Evolutionary conservation across 64 coral and sea anemone genomes (phyloP), one percentile per base, ranked within the genome.

Genomic region (Cladopsammia gracilis): DNA sequence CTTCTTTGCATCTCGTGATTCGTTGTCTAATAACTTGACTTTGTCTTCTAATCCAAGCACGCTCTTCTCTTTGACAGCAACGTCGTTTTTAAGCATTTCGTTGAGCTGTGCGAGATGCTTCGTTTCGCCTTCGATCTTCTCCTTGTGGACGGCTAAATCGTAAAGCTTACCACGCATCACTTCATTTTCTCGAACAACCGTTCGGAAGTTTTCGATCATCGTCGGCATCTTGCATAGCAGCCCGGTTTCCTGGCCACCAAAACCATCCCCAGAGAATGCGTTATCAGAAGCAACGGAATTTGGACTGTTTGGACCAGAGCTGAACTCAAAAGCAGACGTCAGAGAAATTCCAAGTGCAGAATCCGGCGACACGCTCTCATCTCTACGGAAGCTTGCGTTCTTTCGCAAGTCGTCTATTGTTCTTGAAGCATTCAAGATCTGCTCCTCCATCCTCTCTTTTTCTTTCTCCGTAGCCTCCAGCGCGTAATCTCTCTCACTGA

Each of bases 361-460:
- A 34, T 98, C 96, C 12, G 92, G 92, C 3, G 96, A 98, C 9
- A 82, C 8, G 46, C 96, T 98, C 54, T 82, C 50, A 23, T 94
- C 93, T n/a, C 50, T 19, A 8, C 81, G 88, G n/a, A 75, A 58
- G 8, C 59, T 78, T 18, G 70, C 54, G 71, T 78, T 88, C 24
- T 98, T 98, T 10, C 96, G 92, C 74, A 98, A 82, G 23, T 98
- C 96, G 10, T 98, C 88, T 3, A 98, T 98, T 56, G 96, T 94
- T 74, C 92, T 76, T 7, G 96, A 94, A 5, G 82, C 92, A 72
- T 98, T 98, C 26, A 98, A 47, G 62, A 98, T 98, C 64, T 98
- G 92, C 53, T 91, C 81, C 9, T 93, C 92, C 14, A 98, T 84
- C 64, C 76, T 86, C 8, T 94, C 83, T 62, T 98, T 98, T 19